Base-by-base conservation (phyloP, 1,140 invertebrate genomes). In the Varroa destructor region DNA sequence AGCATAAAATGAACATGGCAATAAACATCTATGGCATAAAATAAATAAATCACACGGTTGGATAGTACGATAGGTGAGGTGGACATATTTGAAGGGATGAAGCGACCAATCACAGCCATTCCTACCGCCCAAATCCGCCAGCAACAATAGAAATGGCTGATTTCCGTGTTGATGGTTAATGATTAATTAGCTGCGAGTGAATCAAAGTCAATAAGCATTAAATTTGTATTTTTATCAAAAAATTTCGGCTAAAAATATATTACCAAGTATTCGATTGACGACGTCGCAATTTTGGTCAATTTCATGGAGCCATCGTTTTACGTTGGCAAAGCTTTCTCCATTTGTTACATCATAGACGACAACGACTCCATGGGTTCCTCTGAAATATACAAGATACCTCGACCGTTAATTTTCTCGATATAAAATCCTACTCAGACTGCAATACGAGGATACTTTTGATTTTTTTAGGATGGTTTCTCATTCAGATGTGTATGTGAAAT, bases 201-300 rank as follows among this genome's bases (percentile, higher is more conserved):
- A 25, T 25, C 25, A 25, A 25, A 25, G 25, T 25, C 25, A 25
- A 25, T 25, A 25, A 25, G 25, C 25, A 25, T 25, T 25, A 25
- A 25, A 25, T 25, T 25, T 25, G 25, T 25, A 25, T 25, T 25
- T 25, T 25, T 25, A 25, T 25, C 25, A 25, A 25, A 25, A 25
- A 55, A 25, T 55, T 43, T 42, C 58, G 56, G 55, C 3, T 55
- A 71, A 40, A 71, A 12, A 42, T 1, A 51, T 72, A 5, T 83
- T 80, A 92, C 90, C 91, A 84, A 99, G 85, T 82, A 98, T 93
- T 86, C 91, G 93, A 84, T 97, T 97, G 72, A 99, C 95, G 78
- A 94, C 89, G 85, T 99, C 95, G 86, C 96, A 99, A 83, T 99
- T 98, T 79, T 97, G 91, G 78, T 98, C 94, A 76, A 99, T 99